Evolutionary conservation across 2,888 invertebrate genomes (phyloP).

Genomic region (Sarcophaga rosellei): DNA sequence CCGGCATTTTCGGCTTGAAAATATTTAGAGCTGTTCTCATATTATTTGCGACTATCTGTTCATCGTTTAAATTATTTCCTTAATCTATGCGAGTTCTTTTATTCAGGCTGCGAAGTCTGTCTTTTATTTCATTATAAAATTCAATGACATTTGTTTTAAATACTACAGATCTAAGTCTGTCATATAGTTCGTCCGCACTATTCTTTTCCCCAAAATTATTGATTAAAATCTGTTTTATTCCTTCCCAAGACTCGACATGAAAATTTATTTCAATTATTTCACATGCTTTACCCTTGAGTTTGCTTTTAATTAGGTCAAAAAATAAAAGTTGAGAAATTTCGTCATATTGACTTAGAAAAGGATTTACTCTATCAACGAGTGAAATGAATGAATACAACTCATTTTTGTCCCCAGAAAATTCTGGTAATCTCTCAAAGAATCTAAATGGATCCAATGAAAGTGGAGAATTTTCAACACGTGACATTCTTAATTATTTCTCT

Average conservation of each 20-base stretch:
- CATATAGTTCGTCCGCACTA: background rate
- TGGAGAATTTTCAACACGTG: too few species aligned
- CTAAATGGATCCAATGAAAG: constrained; percentile 9
- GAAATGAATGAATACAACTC: too few species aligned
- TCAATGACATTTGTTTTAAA: constrained; percentile 2
- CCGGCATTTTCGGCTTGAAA: too few species aligned
- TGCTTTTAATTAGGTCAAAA: constrained; percentile 1
- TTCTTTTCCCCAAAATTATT: constrained; percentile 11
- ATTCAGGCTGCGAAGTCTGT: constrained; percentile 14
- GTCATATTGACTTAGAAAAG: background rate
- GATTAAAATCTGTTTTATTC: constrained; percentile 4
- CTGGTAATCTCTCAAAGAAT: too few species aligned
- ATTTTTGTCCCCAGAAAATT: too few species aligned
- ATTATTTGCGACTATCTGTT: too few species aligned
- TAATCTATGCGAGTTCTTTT: too few species aligned
- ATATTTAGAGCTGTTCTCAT: too few species aligned
- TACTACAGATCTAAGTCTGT: background rate
- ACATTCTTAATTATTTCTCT: too few species aligned
- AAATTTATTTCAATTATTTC: background rate
- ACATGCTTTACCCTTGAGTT: background rate
- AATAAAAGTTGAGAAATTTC: background rate
- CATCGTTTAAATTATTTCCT: too few species aligned
- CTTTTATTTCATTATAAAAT: background rate
- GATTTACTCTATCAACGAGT: too few species aligned
- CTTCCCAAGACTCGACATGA: constrained; percentile 1